Evolutionary conservation across 2,888 invertebrate genomes (phyloP), one percentile per base, ranked within the genome.

Genomic region (Lithosia quadra): DNA sequence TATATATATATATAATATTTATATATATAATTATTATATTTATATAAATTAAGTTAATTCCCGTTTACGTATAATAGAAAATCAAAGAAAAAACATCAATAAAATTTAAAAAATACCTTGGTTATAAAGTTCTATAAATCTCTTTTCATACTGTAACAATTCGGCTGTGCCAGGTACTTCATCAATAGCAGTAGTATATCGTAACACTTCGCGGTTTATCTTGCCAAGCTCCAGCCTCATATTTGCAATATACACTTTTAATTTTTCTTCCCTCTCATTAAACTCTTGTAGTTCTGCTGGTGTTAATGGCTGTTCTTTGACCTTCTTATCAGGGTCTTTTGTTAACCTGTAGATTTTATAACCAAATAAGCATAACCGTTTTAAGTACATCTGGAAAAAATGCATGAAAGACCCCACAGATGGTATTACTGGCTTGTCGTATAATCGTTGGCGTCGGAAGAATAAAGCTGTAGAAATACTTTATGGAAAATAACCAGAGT

Each of bases 41-140:
- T n/a, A n/a, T n/a, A n/a, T n/a, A n/a, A n/a, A n/a, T n/a, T n/a
- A n/a, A n/a, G n/a, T n/a, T n/a, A n/a, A n/a, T n/a, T n/a, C n/a
- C n/a, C n/a, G n/a, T n/a, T n/a, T n/a, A n/a, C n/a, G n/a, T n/a
- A n/a, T n/a, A n/a, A n/a, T n/a, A n/a, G n/a, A n/a, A n/a, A 61
- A 18, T 28, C 5, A 18, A 61, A 56, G 43, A n/a, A 49, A n/a
- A n/a, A n/a, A 49, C 8, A 49, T 18, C n/a, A 49, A 49, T 49
- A 24, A 22, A 0, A n/a, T n/a, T n/a, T n/a, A n/a, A 22, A 13
- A 33, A 9, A 67, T 80, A 97, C 97, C 97, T 96, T 98, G 99
- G 94, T 99, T 98, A 87, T 99, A 99, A 11, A 99, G 96, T 93
- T 99, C 99, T 84, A 99, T 96, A 90, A 99, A 99, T 81, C 99